Evolutionary conservation across 2,888 invertebrate species (phyloP).

Genomic region (Thymelicus acteon): DNA sequence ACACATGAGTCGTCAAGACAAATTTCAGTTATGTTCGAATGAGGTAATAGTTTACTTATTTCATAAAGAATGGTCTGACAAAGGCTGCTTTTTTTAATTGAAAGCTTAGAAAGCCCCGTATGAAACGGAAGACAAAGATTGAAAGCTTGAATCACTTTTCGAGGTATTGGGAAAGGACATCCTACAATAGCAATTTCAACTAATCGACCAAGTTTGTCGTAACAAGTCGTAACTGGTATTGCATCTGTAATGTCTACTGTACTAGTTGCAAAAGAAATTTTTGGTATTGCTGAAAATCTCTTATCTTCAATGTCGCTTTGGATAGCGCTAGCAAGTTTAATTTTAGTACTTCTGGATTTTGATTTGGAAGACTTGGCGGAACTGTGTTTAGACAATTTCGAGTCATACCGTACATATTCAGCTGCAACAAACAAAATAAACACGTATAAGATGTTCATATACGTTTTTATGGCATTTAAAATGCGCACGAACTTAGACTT

Average conservation of each 20-base stretch:
- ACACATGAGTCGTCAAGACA: conserved; percentile 58
- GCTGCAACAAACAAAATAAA: conserved; percentile 31
- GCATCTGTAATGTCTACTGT: conserved; percentile 14
- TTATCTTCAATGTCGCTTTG: background rate
- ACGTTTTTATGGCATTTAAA: too few relatives aligned
- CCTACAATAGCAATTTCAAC: conserved; percentile 53
- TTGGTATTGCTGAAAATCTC: background rate
- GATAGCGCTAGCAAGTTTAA: conserved; percentile 10
- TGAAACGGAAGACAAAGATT: conserved; percentile 59
- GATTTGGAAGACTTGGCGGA: conserved; percentile 12
- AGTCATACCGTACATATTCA: conserved; percentile 18
- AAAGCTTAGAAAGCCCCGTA: conserved; percentile 50
- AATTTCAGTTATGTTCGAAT: conserved; percentile 62
- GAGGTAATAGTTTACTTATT: conserved; percentile 54
- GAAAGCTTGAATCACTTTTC: conserved; percentile 55
- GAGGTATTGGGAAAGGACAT: conserved; percentile 44
- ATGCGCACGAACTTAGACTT: too few relatives aligned
- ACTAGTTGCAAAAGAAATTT: background rate
- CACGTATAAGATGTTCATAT: too few relatives aligned
- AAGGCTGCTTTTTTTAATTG: conserved; percentile 50
- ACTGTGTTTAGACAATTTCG: conserved; percentile 5
- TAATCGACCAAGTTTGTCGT: conserved; percentile 50
- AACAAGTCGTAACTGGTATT: conserved; percentile 50
- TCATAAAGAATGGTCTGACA: conserved; percentile 49
- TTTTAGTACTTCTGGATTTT: conserved; percentile 16